Evolutionary conservation across 1,140 invertebrate genomes (phyloP).

Genomic region (Nylanderia fulva): DNA sequence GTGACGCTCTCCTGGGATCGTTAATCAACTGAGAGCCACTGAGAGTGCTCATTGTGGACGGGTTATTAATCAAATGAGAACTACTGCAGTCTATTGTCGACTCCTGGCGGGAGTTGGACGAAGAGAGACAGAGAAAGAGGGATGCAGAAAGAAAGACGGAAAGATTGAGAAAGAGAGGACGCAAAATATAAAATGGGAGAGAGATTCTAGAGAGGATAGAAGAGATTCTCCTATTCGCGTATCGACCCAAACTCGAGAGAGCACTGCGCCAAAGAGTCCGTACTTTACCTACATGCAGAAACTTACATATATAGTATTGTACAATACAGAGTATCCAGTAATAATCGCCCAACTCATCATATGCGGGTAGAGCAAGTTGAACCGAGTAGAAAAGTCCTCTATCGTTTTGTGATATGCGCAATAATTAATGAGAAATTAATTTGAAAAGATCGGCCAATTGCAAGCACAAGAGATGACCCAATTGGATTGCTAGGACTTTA

Average conservation of each 20-base stretch:
- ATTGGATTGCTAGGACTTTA: no score
- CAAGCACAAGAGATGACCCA: no score
- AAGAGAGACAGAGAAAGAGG: conserved; percentile 24
- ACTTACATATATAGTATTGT: not conserved
- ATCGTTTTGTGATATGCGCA: no score
- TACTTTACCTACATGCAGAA: conserved; percentile 14
- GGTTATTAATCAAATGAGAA: conserved; percentile 86
- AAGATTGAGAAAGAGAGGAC: conserved; percentile 21
- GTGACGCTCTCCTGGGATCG: conserved; percentile 74
- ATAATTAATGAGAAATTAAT: no score
- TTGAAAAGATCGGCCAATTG: no score
- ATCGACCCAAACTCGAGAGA: conserved; percentile 72
- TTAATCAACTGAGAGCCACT: conserved; percentile 85
- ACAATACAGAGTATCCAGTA: no score
- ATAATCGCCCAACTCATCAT: no score
- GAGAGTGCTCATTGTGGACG: conserved; percentile 82
- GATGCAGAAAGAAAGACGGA: not conserved
- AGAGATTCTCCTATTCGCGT: conserved; percentile 71
- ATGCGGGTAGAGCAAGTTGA: no score
- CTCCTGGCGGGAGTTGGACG: conserved; percentile 74
- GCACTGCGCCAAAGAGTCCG: not conserved
- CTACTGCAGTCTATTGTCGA: conserved; percentile 83
- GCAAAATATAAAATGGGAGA: conserved; percentile 47
- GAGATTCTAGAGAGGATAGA: conserved; percentile 69
- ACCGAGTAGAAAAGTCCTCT: no score